Evolutionary conservation across 1,140 invertebrate genomes (phyloP).

Genomic region (Heterodera schachtii): DNA sequence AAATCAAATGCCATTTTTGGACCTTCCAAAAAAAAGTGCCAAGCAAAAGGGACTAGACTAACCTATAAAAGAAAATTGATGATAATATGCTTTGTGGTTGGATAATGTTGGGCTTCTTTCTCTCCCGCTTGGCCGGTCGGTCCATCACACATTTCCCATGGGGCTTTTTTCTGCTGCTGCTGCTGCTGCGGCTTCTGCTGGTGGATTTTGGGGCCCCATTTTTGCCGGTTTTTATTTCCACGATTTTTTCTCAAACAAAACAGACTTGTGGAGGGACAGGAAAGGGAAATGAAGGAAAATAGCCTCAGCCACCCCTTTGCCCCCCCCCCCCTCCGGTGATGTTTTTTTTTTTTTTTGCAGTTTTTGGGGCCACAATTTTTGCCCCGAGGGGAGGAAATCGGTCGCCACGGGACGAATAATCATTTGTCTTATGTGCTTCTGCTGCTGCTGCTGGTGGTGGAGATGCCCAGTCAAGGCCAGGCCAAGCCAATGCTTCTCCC

Average conservation of each 20-base stretch:
- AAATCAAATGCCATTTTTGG: no score
- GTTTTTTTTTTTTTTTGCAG: background rate
- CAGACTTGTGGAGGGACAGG: background rate
- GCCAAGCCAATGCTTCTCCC: no score
- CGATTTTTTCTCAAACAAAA: background rate
- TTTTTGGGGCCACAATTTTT: background rate
- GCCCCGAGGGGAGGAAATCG: no score
- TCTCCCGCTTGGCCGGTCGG: background rate
- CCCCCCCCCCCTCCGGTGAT: background rate
- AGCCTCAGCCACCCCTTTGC: no score
- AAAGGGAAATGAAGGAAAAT: background rate
- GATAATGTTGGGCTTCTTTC: background rate
- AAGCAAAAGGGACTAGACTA: no score
- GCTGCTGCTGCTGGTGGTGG: background rate
- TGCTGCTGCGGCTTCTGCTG: no score
- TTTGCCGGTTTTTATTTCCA: background rate
- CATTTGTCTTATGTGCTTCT: background rate
- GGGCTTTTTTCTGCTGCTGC: no score
- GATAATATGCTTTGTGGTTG: background rate
- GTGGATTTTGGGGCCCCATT: background rate
- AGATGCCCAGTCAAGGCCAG: no score
- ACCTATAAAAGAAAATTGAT: background rate
- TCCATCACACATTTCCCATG: conserved; percentile 2
- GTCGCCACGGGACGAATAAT: background rate
- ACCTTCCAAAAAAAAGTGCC: no score